Evolutionary conservation across 2,113 vertebrate genomes (phyloP).

Genomic region (Lagopus leucura): DNA sequence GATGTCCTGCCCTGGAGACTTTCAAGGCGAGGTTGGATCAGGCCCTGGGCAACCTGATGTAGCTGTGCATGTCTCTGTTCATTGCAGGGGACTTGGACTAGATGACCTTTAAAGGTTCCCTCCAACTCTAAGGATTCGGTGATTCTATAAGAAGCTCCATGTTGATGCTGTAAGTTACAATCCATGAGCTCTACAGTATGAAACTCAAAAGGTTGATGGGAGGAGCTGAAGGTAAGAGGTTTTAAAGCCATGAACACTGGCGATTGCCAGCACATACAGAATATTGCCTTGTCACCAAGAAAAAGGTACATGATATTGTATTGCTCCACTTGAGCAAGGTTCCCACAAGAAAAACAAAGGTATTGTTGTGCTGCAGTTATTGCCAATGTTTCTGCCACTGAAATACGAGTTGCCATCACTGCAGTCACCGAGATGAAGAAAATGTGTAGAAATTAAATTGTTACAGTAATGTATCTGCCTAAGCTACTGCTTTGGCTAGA

Average conservation of each 20-base stretch:
- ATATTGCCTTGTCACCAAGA: neutral
- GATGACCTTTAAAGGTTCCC: too few relatives aligned
- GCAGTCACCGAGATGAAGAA: slow-evolving; percentile 54
- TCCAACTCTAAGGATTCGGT: too few relatives aligned
- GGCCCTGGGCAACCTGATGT: too few relatives aligned
- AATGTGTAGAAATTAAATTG: slow-evolving; percentile 70
- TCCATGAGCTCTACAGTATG: neutral
- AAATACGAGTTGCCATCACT: slow-evolving; percentile 49
- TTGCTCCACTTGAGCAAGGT: neutral
- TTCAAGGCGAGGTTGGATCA: too few relatives aligned
- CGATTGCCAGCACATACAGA: neutral
- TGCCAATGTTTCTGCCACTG: slow-evolving; percentile 14
- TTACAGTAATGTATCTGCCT: slow-evolving; percentile 62
- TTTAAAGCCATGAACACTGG: neutral
- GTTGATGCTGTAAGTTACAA: neutral
- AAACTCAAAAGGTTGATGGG: neutral
- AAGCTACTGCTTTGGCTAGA: slow-evolving; percentile 76
- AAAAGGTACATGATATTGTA: accelerated
- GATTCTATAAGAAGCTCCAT: neutral
- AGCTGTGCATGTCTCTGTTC: too few relatives aligned
- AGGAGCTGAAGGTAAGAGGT: neutral
- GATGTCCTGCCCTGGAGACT: too few relatives aligned
- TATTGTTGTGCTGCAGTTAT: neutral
- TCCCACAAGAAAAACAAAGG: slow-evolving; percentile 9
- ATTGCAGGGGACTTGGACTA: too few relatives aligned